These are phyloP conservation scores for Macropus fuliginosus DNA, from an alignment of 2,797 vertebrate genomes.

Conservation along the genomic window DNA sequence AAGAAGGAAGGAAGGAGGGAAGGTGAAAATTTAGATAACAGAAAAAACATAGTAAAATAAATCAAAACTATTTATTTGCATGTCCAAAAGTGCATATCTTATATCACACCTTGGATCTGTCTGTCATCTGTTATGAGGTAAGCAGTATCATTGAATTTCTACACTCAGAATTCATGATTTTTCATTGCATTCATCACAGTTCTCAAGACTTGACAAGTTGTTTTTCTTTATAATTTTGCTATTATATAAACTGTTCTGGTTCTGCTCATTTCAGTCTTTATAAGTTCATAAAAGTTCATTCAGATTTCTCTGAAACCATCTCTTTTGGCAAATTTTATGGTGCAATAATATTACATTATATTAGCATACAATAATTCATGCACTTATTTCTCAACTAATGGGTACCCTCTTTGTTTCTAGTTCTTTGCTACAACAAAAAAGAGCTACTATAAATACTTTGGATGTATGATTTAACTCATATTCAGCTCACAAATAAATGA, in stretches of 20 bases:
- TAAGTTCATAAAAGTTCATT: neutral
- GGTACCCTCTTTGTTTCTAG: neutral
- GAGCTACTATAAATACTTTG: too few species aligned
- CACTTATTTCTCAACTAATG: neutral
- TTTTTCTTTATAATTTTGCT: neutral
- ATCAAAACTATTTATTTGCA: neutral
- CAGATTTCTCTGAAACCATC: neutral
- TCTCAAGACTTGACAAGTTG: neutral
- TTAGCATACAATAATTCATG: neutral
- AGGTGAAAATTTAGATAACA: too few species aligned
- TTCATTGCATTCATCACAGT: neutral
- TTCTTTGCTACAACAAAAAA: too few species aligned
- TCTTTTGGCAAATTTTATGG: too few species aligned
- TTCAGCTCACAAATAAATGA: too few species aligned
- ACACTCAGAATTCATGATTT: neutral
- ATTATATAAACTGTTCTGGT: neutral
- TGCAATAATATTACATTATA: neutral
- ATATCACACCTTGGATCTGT: fast-evolving
- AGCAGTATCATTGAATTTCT: neutral
- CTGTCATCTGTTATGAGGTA: neutral
- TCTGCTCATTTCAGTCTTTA: neutral
- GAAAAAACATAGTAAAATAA: too few species aligned
- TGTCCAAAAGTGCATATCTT: neutral
- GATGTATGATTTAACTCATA: too few species aligned
- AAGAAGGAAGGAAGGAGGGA: too few species aligned